Evolutionary conservation across 2,888 invertebrate genomes (phyloP).

Genomic region (Callosobruchus maculatus): DNA sequence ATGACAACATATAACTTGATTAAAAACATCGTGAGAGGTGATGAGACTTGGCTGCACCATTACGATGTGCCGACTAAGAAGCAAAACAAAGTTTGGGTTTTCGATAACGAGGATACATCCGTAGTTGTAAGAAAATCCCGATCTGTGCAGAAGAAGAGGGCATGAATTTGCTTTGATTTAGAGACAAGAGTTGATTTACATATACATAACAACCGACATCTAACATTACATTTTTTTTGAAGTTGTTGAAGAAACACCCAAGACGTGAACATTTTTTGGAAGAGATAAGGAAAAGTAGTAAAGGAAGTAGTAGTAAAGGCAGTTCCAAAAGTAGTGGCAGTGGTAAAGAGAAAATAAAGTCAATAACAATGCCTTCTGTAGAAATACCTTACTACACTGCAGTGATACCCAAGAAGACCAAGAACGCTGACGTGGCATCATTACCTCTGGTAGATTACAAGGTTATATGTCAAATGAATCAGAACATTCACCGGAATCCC

Average conservation of each 20-base stretch:
- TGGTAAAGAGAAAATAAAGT: background rate
- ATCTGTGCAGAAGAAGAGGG: too few species aligned
- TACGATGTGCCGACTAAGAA: too few species aligned
- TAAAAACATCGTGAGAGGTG: too few species aligned
- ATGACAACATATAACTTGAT: too few species aligned
- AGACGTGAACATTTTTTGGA: constrained; percentile 19
- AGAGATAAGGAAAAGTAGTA: constrained; percentile 17
- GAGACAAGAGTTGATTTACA: too few species aligned
- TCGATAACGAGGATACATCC: too few species aligned
- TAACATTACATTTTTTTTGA: background rate
- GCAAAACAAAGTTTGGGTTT: too few species aligned
- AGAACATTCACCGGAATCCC: background rate
- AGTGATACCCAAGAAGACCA: background rate
- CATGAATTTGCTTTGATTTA: too few species aligned
- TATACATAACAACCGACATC: too few species aligned
- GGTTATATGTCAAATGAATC: constrained; percentile 4
- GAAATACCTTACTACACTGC: constrained; percentile 25
- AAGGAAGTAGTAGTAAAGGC: constrained; percentile 17
- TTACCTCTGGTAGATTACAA: constrained; percentile 27
- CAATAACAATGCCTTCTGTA: constrained; percentile 2
- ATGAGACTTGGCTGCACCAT: too few species aligned
- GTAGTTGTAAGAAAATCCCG: too few species aligned
- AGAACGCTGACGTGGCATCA: constrained; percentile 13
- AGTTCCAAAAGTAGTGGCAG: constrained; percentile 5
- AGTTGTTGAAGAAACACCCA: constrained; percentile 12